A percentile compares a stretch with the other conserved stretches of the same genome.
phyloP scores from a whole-genome alignment of 2,113 vertebrate genomes.

The Vanacampus margaritifer region DNA sequence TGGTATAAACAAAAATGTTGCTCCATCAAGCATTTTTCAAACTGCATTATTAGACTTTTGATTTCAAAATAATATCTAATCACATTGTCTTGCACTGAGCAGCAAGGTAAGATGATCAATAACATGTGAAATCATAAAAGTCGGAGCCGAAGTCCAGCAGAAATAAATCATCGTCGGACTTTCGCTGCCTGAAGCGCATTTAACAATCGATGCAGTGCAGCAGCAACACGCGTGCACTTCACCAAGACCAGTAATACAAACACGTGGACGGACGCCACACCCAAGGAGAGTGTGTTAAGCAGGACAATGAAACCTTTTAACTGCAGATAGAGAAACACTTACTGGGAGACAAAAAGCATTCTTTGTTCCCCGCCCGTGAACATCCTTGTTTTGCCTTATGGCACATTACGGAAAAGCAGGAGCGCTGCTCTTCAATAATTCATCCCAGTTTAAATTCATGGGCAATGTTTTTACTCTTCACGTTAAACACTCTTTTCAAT shows the following conservation, averaged over 20 bases:
- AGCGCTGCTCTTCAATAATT: constrained; percentile 50
- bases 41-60: neutral
- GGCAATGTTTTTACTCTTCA: constrained; percentile 41
- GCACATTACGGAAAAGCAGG: constrained; percentile 35
- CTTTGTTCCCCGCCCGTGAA: constrained; percentile 27
- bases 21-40: neutral
- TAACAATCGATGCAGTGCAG: constrained; percentile 10
- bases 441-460: constrained; percentile 58
- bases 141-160: constrained; percentile 4
- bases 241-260: neutral
- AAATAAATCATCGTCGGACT: neutral
- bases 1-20: neutral
- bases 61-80: neutral
- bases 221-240: constrained; percentile 6
- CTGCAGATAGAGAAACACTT: neutral
- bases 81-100: neutral
- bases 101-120: constrained; percentile 13
- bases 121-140: constrained; percentile 15
- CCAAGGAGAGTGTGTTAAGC: neutral
- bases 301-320: neutral
- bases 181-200: constrained; percentile 1
- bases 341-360: constrained; percentile 32
- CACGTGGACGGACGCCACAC: neutral
- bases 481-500: constrained; percentile 41
- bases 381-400: constrained; percentile 45